Evolutionary conservation across 2,797 vertebrate genomes (phyloP).

Genomic region (Hybognathus amarus): DNA sequence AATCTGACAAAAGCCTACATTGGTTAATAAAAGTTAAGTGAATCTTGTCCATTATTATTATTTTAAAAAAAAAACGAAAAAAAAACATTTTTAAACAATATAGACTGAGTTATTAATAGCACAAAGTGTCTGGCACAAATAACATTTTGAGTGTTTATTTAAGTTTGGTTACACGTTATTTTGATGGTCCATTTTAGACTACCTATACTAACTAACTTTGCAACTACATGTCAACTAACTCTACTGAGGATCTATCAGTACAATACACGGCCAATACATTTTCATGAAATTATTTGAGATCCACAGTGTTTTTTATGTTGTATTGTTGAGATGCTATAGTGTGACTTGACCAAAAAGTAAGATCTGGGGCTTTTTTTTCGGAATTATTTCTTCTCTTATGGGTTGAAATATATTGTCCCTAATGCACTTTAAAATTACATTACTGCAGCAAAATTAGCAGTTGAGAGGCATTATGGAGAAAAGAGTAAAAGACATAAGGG

Average conservation of each 20-base stretch:
- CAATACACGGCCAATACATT: constrained; percentile 6
- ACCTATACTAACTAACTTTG: too few relatives aligned
- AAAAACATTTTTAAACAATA: too few relatives aligned
- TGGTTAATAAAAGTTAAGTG: too few relatives aligned
- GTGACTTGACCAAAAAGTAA: background rate
- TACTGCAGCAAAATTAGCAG: background rate
- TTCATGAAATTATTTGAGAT: background rate
- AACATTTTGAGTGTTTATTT: too few relatives aligned
- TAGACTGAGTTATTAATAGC: too few relatives aligned
- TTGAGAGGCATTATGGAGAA: background rate
- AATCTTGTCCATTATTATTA: too few relatives aligned
- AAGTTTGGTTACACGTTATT: too few relatives aligned
- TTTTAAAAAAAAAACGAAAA: too few relatives aligned
- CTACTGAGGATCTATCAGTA: background rate
- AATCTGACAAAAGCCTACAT: too few relatives aligned
- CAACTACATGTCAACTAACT: too few relatives aligned
- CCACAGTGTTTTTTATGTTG: background rate
- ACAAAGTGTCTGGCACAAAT: too few relatives aligned
- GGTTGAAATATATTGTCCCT: background rate
- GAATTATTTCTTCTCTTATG: background rate
- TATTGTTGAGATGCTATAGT: background rate
- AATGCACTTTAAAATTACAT: background rate
- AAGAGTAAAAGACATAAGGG: background rate
- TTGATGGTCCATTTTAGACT: too few relatives aligned
- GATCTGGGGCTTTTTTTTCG: background rate